Percentiles rank a stretch among this genome's conserved stretches.
Conservation (phyloP, 2,113 vertebrate species). For the Aegotheles bennettii region DNA sequence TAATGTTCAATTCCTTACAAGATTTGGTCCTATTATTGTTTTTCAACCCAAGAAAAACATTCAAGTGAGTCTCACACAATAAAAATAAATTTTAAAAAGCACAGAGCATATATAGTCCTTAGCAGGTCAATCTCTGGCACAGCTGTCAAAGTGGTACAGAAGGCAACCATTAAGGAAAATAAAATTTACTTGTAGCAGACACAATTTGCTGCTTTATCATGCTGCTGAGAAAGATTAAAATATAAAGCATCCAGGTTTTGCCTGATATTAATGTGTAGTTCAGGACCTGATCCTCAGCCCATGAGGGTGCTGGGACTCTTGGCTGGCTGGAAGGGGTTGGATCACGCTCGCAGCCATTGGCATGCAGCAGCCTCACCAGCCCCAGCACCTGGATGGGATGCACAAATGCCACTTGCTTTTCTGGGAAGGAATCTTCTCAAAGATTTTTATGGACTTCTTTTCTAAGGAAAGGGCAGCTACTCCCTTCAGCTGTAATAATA, state of each 20-base stretch:
- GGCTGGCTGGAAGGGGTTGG: not conserved
- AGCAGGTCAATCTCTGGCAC: not conserved
- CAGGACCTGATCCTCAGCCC: not conserved
- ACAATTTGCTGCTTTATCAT: not conserved
- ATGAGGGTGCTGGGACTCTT: not conserved
- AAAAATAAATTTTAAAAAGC: not conserved
- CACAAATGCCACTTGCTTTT: not conserved
- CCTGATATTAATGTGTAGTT: not conserved
- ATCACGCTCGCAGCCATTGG: not conserved
- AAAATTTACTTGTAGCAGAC: not conserved
- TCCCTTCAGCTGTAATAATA: not conserved
- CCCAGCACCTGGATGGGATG: not conserved
- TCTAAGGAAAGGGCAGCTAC: not conserved
- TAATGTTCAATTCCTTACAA: not conserved
- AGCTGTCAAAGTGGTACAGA: not conserved
- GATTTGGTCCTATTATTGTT: not conserved
- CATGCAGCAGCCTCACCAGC: not conserved
- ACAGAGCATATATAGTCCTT: not conserved
- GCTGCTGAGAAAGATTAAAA: not conserved
- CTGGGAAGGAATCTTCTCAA: not conserved
- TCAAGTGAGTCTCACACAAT: not conserved
- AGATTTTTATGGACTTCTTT: not conserved
- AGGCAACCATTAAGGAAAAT: not conserved
- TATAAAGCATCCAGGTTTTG: not conserved
- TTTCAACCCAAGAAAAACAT: not conserved